Base-by-base conservation (phyloP, 2,888 invertebrate species). In the Mythimna vitellina region DNA sequence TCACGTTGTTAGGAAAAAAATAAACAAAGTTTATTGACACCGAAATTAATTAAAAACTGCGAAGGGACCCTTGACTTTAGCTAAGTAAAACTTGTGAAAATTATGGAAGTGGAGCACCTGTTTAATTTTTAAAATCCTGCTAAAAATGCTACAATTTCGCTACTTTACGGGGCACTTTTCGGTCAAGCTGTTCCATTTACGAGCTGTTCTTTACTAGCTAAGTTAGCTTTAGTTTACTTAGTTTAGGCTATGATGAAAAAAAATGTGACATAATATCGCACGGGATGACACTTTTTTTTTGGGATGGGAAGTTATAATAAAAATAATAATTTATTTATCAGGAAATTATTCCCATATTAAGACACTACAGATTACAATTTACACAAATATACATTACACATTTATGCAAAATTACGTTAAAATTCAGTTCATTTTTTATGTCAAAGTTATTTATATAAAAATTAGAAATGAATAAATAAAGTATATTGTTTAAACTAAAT, bases 131-230 rank as follows among this genome's bases (percentile, higher is more conserved):
- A n/a, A 75, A 58, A 58, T 70, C 58, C 57, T 63, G 62, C 22
- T 58, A 17, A 70, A 76, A 77, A 46, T 35, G 12, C 25, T 32
- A 63, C 54, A 64, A 32, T 70, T 54, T 77, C 64, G 63, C 46
- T 17, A 46, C 25, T 70, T 54, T 51, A 61, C 25, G 64, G 70
- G n/a, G 46, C 58, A 54, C 60, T 77, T 61, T 10, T 64, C 70
- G 54, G 71, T 74, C 76, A 73, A 76, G 71, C 60, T 20, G 32
- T 32, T 54, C n/a, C 25, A 29, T 77, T 76, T 76, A 61, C 29
- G 25, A 70, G 64, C 60, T 35, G 38, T 10, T 17, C n/a, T 56
- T 49, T 71, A 38, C 8, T 56, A 56, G 32, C 51, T 1, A 2
- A 72, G 35, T 6, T 22, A 35, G 29, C 22, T 58, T 25, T 22